Base-by-base conservation (phyloP, 1,140 invertebrate species). In the Alviniconcha marisindica region DNA sequence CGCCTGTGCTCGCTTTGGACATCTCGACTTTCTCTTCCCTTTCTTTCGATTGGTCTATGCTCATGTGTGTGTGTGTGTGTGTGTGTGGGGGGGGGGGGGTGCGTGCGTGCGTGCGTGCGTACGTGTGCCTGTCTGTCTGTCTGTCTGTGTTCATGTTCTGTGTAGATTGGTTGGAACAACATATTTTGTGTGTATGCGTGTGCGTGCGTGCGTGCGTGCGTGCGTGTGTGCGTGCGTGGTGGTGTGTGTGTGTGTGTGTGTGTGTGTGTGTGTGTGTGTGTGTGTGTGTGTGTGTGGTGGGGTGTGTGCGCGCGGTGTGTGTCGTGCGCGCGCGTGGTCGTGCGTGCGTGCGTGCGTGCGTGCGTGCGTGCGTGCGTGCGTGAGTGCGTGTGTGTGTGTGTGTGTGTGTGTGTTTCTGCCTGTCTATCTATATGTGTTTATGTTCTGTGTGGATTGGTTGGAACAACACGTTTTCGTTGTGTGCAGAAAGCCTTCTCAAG, bases 311-410 rank as follows among this genome's bases (percentile, higher is more conserved):
- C 36, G 66, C 21, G 28, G 66, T 33, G 66, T 71, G 66, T 71
- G 31, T 40, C n/a, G 76, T 56, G 71, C 36, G 66, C 7, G 28
- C 7, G 28, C 7, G 66, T 71, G 66, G 2, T n/a, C 42, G 71
- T 74, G 71, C 42, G 40, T 74, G 71, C 31, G 71, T 42, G 38
- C 15, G 77, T 44, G 74, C 0, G 71, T 42, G 40, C 24, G 71
- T 42, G 71, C 24, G 71, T 42, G 71, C 24, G 71, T 44, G 71
- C 24, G 71, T 42, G 36, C 24, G 71, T 42, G 10, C 15, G 77
- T 44, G 74, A 24, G 71, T 74, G 71, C 42, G 71, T 74, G 36
- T 74, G 71, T 42, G 71, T 74, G 71, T 74, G 71, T 74, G 71
- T 74, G 71, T 74, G 71, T 74, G 38, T 28, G 51, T 63, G 54